These are phyloP conservation scores for Montipora sp. DNA, from an alignment of 64 coral and sea anemone genomes.

Conservation along the genomic window DNA sequence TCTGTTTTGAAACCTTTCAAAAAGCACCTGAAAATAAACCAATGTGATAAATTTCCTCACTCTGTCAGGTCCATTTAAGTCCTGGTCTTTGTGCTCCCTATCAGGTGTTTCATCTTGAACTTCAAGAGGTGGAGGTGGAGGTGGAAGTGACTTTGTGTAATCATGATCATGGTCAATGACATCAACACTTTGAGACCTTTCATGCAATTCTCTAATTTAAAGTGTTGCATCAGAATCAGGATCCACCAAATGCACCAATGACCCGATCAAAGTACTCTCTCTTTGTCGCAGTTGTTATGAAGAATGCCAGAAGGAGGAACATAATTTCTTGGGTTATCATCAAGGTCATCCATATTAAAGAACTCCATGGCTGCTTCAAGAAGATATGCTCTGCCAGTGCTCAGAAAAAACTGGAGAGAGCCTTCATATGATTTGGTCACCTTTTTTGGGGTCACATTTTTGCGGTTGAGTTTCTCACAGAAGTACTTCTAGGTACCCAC, in stretches of 20 bases:
- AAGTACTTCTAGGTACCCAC: constrained; percentile 42
- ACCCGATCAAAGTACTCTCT: constrained; percentile 53
- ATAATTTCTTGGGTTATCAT: constrained; percentile 47
- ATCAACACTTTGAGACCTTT: background rate
- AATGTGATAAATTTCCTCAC: too few relatives aligned
- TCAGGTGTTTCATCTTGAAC: too few relatives aligned
- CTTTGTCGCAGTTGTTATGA: constrained; percentile 33
- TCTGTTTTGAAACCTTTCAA: too few relatives aligned
- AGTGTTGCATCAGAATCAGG: background rate
- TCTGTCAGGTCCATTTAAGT: too few relatives aligned
- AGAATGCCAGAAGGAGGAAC: constrained; percentile 31
- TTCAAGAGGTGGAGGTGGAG: too few relatives aligned
- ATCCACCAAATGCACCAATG: constrained; percentile 33
- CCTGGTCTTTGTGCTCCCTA: too few relatives aligned
- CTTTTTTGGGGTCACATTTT: constrained; percentile 48
- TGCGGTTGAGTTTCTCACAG: constrained; percentile 21
- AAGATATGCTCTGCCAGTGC: constrained; percentile 57
- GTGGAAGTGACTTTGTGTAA: background rate
- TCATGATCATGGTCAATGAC: constrained; percentile 17
- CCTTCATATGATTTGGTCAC: constrained; percentile 65
- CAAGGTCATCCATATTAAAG: constrained; percentile 45
- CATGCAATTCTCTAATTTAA: background rate
- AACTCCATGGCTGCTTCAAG: constrained; percentile 68
- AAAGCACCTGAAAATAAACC: too few relatives aligned
- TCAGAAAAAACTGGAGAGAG: constrained; percentile 65